These are phyloP conservation scores for Cranoglanis bouderius DNA, from an alignment of 2,113 vertebrate genomes.

Conservation along the genomic window DNA sequence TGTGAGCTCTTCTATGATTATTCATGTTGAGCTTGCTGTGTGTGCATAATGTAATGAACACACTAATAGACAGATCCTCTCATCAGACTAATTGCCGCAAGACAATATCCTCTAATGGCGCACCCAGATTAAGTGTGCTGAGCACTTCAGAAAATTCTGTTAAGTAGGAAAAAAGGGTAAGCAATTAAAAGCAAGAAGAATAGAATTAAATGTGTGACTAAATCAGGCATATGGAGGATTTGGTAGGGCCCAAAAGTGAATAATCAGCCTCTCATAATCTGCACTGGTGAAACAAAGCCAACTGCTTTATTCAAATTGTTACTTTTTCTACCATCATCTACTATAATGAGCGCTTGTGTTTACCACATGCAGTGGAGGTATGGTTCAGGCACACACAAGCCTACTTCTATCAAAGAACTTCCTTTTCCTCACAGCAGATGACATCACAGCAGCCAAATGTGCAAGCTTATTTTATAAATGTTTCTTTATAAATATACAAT, in stretches of 20 bases:
- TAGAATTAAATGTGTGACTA: slow-evolving; percentile 53
- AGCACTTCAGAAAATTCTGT: slow-evolving; percentile 44
- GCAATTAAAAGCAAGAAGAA: slow-evolving; percentile 55
- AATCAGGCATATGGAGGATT: slow-evolving; percentile 51
- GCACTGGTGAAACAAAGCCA: slow-evolving; percentile 38
- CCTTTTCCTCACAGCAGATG: slow-evolving; percentile 2
- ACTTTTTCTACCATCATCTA: slow-evolving; percentile 27
- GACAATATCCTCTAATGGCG: slow-evolving; percentile 56
- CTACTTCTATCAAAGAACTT: slow-evolving; percentile 9
- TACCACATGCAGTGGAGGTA: not conserved
- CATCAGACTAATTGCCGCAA: slow-evolving; percentile 57
- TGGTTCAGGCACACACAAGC: not conserved
- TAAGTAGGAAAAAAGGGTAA: slow-evolving; percentile 37
- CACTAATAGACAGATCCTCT: slow-evolving; percentile 53
- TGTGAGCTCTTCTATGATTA: slow-evolving; percentile 44
- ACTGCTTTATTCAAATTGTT: slow-evolving; percentile 40
- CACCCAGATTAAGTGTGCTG: slow-evolving; percentile 52
- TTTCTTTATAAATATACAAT: not conserved
- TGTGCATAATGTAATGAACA: slow-evolving; percentile 52
- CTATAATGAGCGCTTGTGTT: slow-evolving; percentile 7
- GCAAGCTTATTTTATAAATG: slow-evolving; percentile 11
- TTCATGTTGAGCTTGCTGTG: slow-evolving; percentile 30
- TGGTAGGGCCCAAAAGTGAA: slow-evolving; percentile 40
- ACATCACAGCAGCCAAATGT: slow-evolving; percentile 11
- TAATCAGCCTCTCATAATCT: slow-evolving; percentile 51